phyloP scores from a whole-genome alignment of 2,113 vertebrate species.

The Tachycineta bicolor region DNA sequence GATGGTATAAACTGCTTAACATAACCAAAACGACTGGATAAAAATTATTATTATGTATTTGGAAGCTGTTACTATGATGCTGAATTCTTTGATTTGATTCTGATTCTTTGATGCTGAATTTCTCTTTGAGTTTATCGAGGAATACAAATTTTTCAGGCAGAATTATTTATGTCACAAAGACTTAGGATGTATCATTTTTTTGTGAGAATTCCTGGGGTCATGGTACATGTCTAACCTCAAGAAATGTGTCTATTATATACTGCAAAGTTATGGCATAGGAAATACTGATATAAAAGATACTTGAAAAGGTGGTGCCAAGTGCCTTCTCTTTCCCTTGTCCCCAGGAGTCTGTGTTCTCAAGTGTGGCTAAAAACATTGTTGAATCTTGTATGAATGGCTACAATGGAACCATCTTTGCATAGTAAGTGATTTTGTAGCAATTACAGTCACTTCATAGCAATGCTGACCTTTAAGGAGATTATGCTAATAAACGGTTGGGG shows the following conservation, averaged over 20 bases:
- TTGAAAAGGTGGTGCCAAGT: not conserved
- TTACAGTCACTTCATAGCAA: not conserved
- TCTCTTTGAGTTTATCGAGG: not conserved
- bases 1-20: not conserved
- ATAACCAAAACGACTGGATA: not conserved
- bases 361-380: constrained; percentile 91
- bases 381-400: constrained; percentile 97
- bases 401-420: constrained; percentile 98
- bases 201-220: not conserved
- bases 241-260: accelerated
- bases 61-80: not conserved
- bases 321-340: constrained; percentile 11
- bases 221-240: not conserved
- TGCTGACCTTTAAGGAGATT: not conserved
- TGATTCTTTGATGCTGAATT: no score
- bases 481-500: not conserved
- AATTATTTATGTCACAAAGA: not conserved
- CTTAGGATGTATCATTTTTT: not conserved
- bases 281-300: not conserved
- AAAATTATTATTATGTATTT: not conserved
- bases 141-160: not conserved
- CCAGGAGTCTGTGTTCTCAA: constrained; percentile 92
- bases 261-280: not conserved
- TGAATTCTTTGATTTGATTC: no score
- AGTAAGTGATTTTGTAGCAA: constrained; percentile 80